Evolutionary conservation across 2,797 vertebrate species (phyloP).

Genomic region (Neosilurus mollespiculum): DNA sequence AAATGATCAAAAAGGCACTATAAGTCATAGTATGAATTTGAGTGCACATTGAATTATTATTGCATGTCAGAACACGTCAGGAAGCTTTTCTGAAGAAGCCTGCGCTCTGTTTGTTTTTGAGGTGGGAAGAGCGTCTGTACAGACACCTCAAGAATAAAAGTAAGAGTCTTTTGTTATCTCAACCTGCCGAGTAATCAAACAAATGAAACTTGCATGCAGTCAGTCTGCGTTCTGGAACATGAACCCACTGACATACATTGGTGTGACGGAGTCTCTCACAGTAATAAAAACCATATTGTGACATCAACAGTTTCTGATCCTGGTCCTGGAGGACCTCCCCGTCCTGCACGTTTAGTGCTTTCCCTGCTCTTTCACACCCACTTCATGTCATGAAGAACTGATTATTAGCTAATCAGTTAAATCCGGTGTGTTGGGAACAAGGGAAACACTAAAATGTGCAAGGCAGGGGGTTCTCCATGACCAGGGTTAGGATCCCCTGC

Average conservation of each 20-base stretch:
- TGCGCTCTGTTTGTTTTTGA: background rate
- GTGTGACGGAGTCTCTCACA: background rate
- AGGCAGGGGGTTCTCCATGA: too few relatives aligned
- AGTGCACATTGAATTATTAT: background rate
- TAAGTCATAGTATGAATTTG: background rate
- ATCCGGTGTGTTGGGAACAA: too few relatives aligned
- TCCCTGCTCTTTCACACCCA: too few relatives aligned
- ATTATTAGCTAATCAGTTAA: too few relatives aligned
- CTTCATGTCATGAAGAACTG: too few relatives aligned
- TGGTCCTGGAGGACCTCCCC: too few relatives aligned
- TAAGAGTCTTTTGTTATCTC: background rate
- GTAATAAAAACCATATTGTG: background rate
- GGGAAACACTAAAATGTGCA: too few relatives aligned
- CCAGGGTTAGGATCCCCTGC: background rate
- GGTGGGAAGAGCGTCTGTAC: too few relatives aligned
- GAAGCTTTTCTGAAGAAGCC: background rate
- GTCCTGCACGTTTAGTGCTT: too few relatives aligned
- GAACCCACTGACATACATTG: background rate
- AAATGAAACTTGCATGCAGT: background rate
- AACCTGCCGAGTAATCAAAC: background rate
- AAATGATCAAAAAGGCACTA: background rate
- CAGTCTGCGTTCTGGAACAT: background rate
- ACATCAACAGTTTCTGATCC: too few relatives aligned
- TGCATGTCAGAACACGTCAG: background rate
- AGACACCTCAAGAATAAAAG: too few relatives aligned